These are phyloP conservation scores for Stenotaenia linearis DNA, from an alignment of 2,888 invertebrate genomes.

Conservation along the genomic window DNA sequence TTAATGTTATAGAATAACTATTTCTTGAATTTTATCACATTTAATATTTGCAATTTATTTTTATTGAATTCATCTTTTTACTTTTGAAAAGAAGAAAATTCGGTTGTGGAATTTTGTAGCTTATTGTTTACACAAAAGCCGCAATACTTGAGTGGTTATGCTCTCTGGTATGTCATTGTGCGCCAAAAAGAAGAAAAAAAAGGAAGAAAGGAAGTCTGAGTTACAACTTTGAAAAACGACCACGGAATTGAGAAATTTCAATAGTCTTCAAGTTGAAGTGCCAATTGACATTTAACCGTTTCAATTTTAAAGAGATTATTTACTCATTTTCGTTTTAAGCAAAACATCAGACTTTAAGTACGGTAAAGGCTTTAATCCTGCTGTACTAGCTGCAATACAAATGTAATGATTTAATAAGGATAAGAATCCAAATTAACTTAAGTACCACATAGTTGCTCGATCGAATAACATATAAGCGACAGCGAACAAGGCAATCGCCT, in stretches of 20 bases:
- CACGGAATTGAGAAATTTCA: neutral
- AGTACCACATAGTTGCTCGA: no score
- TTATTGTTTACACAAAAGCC: constrained; percentile 7
- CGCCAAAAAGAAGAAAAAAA: neutral
- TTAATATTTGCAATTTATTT: no score
- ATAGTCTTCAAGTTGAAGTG: constrained; percentile 3
- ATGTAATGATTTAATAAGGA: no score
- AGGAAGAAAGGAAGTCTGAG: neutral
- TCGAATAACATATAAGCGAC: no score
- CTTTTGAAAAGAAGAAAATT: neutral
- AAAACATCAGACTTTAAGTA: no score
- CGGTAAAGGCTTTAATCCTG: no score
- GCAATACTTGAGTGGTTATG: neutral
- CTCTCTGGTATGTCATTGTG: neutral
- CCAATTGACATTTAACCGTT: neutral
- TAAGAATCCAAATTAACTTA: no score
- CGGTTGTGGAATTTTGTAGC: neutral
- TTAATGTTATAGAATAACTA: no score
- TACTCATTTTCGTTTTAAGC: no score
- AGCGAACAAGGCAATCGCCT: no score
- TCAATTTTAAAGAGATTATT: neutral
- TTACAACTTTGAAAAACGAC: neutral
- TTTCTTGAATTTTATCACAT: no score
- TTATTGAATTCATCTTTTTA: neutral
- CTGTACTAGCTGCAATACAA: no score